Evolutionary conservation across 2,888 invertebrate species (phyloP), one percentile per base, ranked within the genome.

Genomic region (Hermaeophaga mercurialis): DNA sequence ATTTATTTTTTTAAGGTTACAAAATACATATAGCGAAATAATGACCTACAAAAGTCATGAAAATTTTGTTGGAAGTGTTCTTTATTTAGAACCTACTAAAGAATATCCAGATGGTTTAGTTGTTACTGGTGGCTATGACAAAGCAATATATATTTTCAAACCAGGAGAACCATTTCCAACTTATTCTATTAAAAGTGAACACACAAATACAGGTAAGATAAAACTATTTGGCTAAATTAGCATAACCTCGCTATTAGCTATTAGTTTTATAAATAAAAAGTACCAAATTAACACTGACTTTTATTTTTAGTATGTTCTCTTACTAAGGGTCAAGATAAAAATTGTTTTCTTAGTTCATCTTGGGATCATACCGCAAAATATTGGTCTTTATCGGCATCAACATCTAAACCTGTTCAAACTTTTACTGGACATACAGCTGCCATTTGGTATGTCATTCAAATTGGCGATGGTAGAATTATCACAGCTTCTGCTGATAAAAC

Each of bases 401-500:
- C 82, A 19, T 79, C 69, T 17, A 58, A 82, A 46, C 72, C 80
- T 18, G 73, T 80, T 0, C 74, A 85, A 34, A 84, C 85, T 0
- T 79, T 90, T 6, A 79, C 81, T 58, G 90, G 90, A 0, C 92
- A 92, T 69, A 81, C 84, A 62, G 89, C 90, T 9, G 93, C 97
- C 0, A 90, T 98, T 4, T 98, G 97, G 97, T 85, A 86, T 14
- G 82, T 83, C 0, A 75, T 81, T 57, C 88, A 84, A 73, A 79
- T 84, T 60, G 59, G 79, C 15, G 82, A 82, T 59, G 78, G 79
- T 1, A 79, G 78, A 19, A 84, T 89, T 65, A 83, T 93, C 1
- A 96, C 96, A 9, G 97, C 90, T 0, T 93, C 94, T 0, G 98
- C 97, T 11, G 98, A 99, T 78, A 94, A 92, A 78, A 86, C 86